Percentiles rank a stretch among this genome's conserved stretches.
phyloP scores from a whole-genome alignment of 2,797 vertebrate genomes.

The Macroramphosus scolopax region DNA sequence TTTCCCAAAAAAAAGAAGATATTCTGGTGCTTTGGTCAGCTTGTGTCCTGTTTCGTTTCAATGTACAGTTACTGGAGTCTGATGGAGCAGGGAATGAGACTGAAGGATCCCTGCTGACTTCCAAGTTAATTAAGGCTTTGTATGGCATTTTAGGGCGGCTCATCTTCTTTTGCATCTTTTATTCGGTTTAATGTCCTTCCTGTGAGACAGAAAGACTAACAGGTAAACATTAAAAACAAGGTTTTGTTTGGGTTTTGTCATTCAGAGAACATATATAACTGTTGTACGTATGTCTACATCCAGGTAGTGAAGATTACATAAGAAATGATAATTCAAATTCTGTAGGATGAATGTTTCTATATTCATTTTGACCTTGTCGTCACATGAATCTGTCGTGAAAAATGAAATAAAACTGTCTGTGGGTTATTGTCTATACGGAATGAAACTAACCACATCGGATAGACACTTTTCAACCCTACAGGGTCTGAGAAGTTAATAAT shows the following conservation, averaged over 20 bases:
- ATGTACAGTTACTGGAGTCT: too few relatives aligned
- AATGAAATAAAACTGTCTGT: conserved; percentile 24
- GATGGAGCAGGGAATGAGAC: too few relatives aligned
- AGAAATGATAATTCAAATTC: neutral
- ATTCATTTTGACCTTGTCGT: conserved; percentile 17
- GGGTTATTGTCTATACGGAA: conserved; percentile 7
- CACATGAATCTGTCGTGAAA: neutral
- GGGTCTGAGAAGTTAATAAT: conserved; percentile 6
- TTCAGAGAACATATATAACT: neutral
- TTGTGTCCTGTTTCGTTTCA: too few relatives aligned
- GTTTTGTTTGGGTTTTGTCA: neutral
- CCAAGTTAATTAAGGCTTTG: too few relatives aligned
- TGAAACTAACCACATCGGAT: conserved; percentile 3
- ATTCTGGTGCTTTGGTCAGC: too few relatives aligned
- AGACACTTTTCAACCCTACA: neutral
- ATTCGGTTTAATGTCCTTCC: neutral
- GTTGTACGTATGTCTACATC: neutral
- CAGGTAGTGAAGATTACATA: neutral
- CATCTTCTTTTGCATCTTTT: neutral
- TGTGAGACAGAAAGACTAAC: neutral
- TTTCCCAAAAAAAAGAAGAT: too few relatives aligned
- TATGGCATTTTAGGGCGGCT: too few relatives aligned
- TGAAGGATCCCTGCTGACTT: too few relatives aligned
- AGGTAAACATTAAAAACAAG: neutral
- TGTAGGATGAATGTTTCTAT: conserved; percentile 10